Evolutionary conservation across 2,113 vertebrate species (phyloP), one percentile per base, ranked within the genome.

Genomic region (Xyliphius kryptos): DNA sequence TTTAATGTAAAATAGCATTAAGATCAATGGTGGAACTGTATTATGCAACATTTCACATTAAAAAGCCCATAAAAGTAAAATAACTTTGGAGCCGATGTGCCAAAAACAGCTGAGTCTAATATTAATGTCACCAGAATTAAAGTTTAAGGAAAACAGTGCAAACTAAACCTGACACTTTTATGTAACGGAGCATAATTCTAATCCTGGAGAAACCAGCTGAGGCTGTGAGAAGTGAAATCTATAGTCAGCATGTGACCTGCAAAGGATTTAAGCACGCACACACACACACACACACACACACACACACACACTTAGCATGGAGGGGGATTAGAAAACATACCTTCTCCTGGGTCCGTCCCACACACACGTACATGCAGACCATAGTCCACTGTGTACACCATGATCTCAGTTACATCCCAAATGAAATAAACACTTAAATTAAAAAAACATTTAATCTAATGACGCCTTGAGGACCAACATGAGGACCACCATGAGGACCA

Each of bases 331-430:
- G 41, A 21, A 17, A 13, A 15, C 10, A 55, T 32, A 49, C 43
- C 26, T 70, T 21, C 20, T 61, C 76, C 78, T 74, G 69, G 76
- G 40, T 38, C 55, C 17, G 19, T 38, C 36, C 16, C 62, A 40
- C 36, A 13, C 21, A 32, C 56, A 16, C 61, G 51, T 15, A 57
- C 49, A 38, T 26, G 37, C 66, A 54, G 40, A 38, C 21, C 20
- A 11, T 16, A 49, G 13, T n/a, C 11, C 22, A n/a, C 20, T 26
- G 22, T 26, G 3, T 26, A 26, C 22, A 26, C 22, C 22, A 26
- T 26, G 22, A 6, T 3, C 22, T 26, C 22, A 3, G 6, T 26
- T 26, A 26, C 22, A 26, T 26, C 22, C 22, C 22, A 26, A 26
- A 26, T 26, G 6, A 3, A 3, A 26, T 26, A 26, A 26, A 26